Evolutionary conservation across 2,888 invertebrate genomes (phyloP), one percentile per base, ranked within the genome.

Genomic region (Tinea pellionella): DNA sequence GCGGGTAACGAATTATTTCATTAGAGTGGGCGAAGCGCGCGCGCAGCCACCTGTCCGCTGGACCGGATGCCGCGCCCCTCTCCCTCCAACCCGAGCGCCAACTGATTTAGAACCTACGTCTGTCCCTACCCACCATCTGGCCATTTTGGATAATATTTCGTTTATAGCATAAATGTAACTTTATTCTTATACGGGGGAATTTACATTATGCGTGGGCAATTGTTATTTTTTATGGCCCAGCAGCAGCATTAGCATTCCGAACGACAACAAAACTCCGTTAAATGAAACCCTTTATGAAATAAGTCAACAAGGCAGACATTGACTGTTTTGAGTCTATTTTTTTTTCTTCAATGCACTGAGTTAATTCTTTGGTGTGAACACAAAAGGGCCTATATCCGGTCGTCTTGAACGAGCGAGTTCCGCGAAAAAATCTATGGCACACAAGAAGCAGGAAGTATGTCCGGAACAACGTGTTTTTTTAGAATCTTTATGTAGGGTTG

Each of bases 391-490:
- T 78, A 75, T 78, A 75, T 86, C 84, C 85, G 80, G 78, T 72
- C 71, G 73, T 73, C 72, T 69, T 67, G 66, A 65, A 69, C 68
- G 72, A 73, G 67, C 67, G 68, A 73, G 77, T 85, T 84, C 83
- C 80, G 81, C 78, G 84, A 83, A 60, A 60, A 56, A 84, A 82
- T 77, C 75, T 77, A 78, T 80, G 75, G 78, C 77, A 77, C 74
- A 82, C 74, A 82, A 84, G 76, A 78, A 81, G 81, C 81, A 77
- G 85, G 85, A 85, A 84, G 83, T 79, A 75, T 84, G 77, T 78
- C 83, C 86, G 85, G 85, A 86, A 87, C 77, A 78, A 77, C 74
- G 70, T n/a, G 62, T 68, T 74, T 78, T 78, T 81, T 76, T 74
- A 70, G 72, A 73, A 72, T 69, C 68, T 74, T 61, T 61, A 62